Evolutionary conservation across 2,797 vertebrate species (phyloP).

Genomic region (Macroramphosus scolopax): DNA sequence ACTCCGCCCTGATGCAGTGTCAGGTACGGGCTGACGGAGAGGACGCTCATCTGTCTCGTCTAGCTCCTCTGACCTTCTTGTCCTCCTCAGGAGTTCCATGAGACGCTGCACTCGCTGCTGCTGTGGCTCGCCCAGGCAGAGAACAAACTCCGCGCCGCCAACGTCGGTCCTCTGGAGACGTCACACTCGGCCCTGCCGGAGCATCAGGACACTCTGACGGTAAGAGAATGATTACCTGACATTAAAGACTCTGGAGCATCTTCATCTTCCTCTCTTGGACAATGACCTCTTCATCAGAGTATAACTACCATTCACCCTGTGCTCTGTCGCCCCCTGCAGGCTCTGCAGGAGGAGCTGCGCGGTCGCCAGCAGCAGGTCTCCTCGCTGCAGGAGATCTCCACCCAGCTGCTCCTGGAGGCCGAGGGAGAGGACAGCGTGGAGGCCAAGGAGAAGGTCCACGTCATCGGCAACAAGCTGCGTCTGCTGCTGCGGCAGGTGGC

Average conservation of each 20-base stretch:
- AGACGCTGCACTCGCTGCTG: slow-evolving; percentile 81
- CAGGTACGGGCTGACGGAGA: slow-evolving; percentile 75
- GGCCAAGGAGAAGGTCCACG: slow-evolving; percentile 88
- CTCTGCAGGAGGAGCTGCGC: slow-evolving; percentile 82
- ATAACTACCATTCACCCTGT: too few relatives aligned
- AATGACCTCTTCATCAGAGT: too few relatives aligned
- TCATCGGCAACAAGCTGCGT: slow-evolving; percentile 83
- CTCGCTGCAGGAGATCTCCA: slow-evolving; percentile 82
- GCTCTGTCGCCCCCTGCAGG: slow-evolving; percentile 67
- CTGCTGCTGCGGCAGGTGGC: slow-evolving; percentile 80
- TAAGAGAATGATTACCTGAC: slow-evolving; percentile 41
- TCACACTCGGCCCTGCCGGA: slow-evolving; percentile 62
- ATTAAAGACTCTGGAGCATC: too few relatives aligned
- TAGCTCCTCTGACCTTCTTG: neutral
- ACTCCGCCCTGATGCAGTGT: slow-evolving; percentile 80
- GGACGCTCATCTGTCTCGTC: too few relatives aligned
- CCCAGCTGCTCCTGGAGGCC: slow-evolving; percentile 80
- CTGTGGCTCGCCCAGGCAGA: slow-evolving; percentile 85
- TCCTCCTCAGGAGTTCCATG: slow-evolving; percentile 85
- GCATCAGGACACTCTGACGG: slow-evolving; percentile 76
- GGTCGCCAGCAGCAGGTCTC: slow-evolving; percentile 73
- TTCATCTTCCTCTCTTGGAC: too few relatives aligned
- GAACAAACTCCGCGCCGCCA: slow-evolving; percentile 64
- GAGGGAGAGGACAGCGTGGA: slow-evolving; percentile 79
- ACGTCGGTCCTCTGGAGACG: slow-evolving; percentile 46